Evolutionary conservation across 2,797 vertebrate species (phyloP).

Genomic region (Arrhamphus sclerolepis): DNA sequence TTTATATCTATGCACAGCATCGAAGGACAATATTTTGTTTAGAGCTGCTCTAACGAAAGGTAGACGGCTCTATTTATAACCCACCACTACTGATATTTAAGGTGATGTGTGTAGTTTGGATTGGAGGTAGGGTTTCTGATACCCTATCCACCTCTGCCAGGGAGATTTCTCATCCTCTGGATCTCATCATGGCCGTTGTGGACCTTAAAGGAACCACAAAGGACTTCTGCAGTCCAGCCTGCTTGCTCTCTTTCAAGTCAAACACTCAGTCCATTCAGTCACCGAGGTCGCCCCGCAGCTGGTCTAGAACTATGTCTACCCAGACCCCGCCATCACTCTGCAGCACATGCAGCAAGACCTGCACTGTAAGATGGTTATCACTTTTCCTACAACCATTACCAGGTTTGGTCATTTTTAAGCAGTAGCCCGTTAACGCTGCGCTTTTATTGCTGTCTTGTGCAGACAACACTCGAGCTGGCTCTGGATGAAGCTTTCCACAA

Average conservation of each 20-base stretch:
- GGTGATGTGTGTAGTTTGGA: no score
- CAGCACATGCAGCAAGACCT: constrained; percentile 86
- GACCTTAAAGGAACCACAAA: constrained; percentile 85
- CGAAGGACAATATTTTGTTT: no score
- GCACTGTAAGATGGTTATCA: constrained; percentile 78
- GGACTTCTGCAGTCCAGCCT: constrained; percentile 91
- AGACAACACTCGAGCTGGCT: constrained; percentile 27
- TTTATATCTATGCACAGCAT: no score
- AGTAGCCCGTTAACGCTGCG: rapidly evolving
- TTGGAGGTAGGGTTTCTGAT: background rate
- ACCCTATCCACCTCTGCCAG: constrained; percentile 63
- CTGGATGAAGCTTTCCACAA: background rate
- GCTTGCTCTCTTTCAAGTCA: constrained; percentile 84
- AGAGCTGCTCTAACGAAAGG: background rate
- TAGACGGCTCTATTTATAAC: background rate
- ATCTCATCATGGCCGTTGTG: constrained; percentile 90
- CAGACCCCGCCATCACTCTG: constrained; percentile 58
- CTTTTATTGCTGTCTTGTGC: background rate
- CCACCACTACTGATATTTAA: background rate
- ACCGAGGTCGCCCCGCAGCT: background rate
- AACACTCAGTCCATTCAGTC: constrained; percentile 48
- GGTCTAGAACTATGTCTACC: background rate
- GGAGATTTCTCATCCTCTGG: constrained; percentile 85
- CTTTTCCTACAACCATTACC: background rate
- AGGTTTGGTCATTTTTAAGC: rapidly evolving